Conservation (phyloP, 2,113 vertebrate genomes). For the Apodemus sylvaticus region DNA sequence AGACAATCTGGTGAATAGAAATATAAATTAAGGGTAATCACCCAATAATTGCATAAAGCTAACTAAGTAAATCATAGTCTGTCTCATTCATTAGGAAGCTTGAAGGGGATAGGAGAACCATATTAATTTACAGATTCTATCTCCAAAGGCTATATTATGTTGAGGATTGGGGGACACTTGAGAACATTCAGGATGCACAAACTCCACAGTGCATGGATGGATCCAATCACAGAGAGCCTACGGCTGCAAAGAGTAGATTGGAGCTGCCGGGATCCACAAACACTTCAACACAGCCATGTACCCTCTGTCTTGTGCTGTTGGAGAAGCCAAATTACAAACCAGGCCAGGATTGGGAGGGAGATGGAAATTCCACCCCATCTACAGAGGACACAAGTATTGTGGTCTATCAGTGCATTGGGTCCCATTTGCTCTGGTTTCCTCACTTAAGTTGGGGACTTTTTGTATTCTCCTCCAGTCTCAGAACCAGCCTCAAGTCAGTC, state of each 20-base stretch:
- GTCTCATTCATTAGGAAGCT: no score
- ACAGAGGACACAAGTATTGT: background rate
- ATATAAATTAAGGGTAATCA: no score
- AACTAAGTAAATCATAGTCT: no score
- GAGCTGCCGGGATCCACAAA: background rate
- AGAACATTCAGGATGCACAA: no score
- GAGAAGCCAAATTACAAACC: background rate
- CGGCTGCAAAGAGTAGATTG: background rate
- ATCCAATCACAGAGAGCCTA: no score
- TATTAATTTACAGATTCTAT: background rate
- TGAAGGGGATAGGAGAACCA: no score
- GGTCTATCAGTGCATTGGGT: background rate
- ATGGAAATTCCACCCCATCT: background rate
- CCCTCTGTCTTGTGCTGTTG: background rate
- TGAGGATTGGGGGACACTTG: background rate
- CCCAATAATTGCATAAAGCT: no score
- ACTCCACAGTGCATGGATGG: no score
- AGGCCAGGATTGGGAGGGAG: background rate
- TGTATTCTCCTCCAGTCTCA: background rate
- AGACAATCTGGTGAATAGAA: no score
- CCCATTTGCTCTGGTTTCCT: background rate
- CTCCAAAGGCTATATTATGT: background rate
- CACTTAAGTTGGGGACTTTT: no score
- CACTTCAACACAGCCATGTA: background rate
- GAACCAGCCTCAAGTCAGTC: accelerated